phyloP scores from a whole-genome alignment of 2,797 vertebrate genomes.

The Lagothrix lagotricha region DNA sequence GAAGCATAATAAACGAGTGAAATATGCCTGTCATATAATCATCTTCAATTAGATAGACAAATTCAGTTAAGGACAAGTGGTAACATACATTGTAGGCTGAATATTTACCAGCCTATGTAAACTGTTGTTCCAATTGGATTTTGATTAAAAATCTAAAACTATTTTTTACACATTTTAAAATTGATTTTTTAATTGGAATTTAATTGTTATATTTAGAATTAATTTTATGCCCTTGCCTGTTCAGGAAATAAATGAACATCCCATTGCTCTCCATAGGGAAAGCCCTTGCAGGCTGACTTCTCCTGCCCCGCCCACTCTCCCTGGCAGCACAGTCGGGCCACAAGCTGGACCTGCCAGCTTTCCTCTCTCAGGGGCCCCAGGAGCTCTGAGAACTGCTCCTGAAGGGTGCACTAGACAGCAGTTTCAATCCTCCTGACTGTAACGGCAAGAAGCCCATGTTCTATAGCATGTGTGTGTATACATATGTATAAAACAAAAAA shows the following conservation, averaged over 20 bases:
- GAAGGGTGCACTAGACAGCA: not conserved
- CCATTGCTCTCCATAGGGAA: not conserved
- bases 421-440: not conserved
- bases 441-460: not conserved
- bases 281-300: no score
- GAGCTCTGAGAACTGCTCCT: not conserved
- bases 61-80: not conserved
- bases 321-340: not conserved
- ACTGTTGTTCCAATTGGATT: constrained; percentile 53
- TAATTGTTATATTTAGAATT: not conserved
- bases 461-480: not conserved
- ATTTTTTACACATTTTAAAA: not conserved
- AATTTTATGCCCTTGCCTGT: not conserved
- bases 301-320: not conserved
- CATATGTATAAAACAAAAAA: not conserved
- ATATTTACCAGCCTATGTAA: constrained; percentile 53
- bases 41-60: constrained; percentile 39
- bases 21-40: constrained; percentile 39
- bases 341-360: not conserved
- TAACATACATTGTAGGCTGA: not conserved
- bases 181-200: not conserved
- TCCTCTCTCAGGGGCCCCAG: no score
- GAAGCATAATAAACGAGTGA: not conserved
- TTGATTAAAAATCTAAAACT: not conserved
- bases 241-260: not conserved